Percentiles rank a stretch among this genome's conserved stretches.
These are phyloP conservation scores for Dolichoris vasculosae DNA, from an alignment of 1,140 invertebrate genomes.

Conservation along the genomic window DNA sequence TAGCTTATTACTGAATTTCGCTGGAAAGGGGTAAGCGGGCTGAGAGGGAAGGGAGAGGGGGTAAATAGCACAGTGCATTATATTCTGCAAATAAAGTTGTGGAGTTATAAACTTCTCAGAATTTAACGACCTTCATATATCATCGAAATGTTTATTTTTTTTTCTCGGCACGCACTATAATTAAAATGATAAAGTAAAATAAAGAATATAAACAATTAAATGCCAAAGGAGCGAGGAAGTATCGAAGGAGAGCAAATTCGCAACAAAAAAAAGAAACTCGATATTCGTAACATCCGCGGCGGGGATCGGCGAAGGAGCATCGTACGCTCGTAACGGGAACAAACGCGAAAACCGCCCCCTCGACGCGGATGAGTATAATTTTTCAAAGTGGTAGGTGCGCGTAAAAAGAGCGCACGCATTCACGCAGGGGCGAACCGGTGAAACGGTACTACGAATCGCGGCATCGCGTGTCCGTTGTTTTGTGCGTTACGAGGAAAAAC, in stretches of 20 bases:
- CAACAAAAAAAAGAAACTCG: too few species aligned
- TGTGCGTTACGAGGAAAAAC: too few species aligned
- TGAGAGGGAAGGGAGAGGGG: not conserved
- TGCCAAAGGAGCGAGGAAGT: not conserved
- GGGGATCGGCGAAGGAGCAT: not conserved
- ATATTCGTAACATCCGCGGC: not conserved
- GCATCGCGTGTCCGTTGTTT: too few species aligned
- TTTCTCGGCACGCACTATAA: not conserved
- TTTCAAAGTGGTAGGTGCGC: not conserved
- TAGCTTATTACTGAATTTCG: not conserved
- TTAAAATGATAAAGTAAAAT: constrained; percentile 14
- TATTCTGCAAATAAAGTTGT: constrained; percentile 14
- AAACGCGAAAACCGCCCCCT: not conserved
- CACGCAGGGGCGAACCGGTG: not conserved
- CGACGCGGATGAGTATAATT: not conserved
- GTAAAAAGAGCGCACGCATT: not conserved
- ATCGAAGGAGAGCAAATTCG: not conserved
- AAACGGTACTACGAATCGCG: not conserved
- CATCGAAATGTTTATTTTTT: not conserved
- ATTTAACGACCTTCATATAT: constrained; percentile 30
- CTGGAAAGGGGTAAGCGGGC: not conserved
- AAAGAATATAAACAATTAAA: not conserved
- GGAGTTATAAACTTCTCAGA: constrained; percentile 4
- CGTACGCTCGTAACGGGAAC: not conserved
- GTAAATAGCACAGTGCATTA: not conserved